Evolutionary conservation across 92 coral and sea anemone species (phyloP).

Genomic region (Parazoanthus swiftii): DNA sequence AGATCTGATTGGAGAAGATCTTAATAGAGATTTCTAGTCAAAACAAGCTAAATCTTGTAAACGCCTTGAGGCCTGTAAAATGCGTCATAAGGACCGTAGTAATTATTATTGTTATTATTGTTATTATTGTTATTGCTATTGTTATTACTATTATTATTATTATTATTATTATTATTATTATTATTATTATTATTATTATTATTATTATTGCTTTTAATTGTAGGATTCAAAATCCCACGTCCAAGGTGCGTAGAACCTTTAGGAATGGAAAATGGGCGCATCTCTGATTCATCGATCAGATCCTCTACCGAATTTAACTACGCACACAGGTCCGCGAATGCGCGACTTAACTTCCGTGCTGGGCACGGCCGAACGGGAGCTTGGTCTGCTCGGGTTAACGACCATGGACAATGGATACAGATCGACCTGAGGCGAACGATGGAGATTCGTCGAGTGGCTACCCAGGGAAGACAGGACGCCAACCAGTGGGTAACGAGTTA

Average conservation of each 20-base stretch:
- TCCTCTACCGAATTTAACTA: not conserved
- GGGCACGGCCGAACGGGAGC: constrained; percentile 22
- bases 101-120: too few species aligned
- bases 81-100: too few species aligned
- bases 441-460: constrained; percentile 20
- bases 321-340: constrained; percentile 15
- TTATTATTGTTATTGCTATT: too few species aligned
- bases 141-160: too few species aligned
- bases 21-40: too few species aligned
- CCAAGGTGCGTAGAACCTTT: constrained; percentile 15
- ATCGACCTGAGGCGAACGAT: not conserved
- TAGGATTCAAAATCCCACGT: not conserved
- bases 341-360: constrained; percentile 10
- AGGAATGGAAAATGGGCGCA: constrained; percentile 15
- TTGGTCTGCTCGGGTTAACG: constrained; percentile 11
- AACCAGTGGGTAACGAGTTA: constrained; percentile 18
- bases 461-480: constrained; percentile 11
- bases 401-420: constrained; percentile 31
- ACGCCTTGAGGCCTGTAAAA: too few species aligned
- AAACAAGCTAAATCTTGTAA: too few species aligned
- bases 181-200: too few species aligned
- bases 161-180: too few species aligned
- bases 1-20: too few species aligned
- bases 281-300: not conserved
- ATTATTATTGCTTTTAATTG: not conserved